Evolutionary conservation across 2,888 invertebrate genomes (phyloP).

Genomic region (Spicauda simplicius): DNA sequence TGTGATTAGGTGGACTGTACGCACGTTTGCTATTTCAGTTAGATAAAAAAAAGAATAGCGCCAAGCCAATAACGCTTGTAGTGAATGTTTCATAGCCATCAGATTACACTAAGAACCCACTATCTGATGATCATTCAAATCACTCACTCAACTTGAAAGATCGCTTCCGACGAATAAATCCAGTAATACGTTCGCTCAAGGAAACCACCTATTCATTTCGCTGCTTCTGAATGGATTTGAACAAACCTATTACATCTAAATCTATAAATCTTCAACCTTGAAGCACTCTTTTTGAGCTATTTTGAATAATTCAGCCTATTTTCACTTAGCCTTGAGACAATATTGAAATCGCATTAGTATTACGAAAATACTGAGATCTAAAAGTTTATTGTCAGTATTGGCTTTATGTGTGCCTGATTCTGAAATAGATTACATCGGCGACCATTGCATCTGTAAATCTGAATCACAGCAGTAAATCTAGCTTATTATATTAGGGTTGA

Average conservation of each 20-base stretch:
- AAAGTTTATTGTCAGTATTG: conserved; percentile 26
- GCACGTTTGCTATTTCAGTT: no score
- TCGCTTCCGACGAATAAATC: background rate
- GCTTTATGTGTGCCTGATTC: conserved; percentile 20
- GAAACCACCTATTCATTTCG: background rate
- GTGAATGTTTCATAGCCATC: no score
- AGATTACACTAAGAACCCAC: background rate
- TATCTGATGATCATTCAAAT: background rate
- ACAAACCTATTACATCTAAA: background rate
- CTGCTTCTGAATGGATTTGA: background rate
- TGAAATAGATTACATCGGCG: conserved; percentile 19
- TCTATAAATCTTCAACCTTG: conserved; percentile 1
- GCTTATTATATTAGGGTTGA: conserved; percentile 11
- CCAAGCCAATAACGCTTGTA: no score
- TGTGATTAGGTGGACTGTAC: no score
- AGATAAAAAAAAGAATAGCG: no score
- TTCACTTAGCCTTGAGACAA: conserved; percentile 25
- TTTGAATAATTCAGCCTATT: background rate
- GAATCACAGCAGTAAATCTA: conserved; percentile 1
- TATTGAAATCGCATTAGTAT: conserved; percentile 27
- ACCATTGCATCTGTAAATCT: conserved; percentile 21
- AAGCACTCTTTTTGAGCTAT: background rate
- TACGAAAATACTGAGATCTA: conserved; percentile 25
- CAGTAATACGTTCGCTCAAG: background rate
- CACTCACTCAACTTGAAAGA: background rate